Evolutionary conservation across 2,113 vertebrate genomes (phyloP).

Genomic region (Corynorhinus townsendii): DNA sequence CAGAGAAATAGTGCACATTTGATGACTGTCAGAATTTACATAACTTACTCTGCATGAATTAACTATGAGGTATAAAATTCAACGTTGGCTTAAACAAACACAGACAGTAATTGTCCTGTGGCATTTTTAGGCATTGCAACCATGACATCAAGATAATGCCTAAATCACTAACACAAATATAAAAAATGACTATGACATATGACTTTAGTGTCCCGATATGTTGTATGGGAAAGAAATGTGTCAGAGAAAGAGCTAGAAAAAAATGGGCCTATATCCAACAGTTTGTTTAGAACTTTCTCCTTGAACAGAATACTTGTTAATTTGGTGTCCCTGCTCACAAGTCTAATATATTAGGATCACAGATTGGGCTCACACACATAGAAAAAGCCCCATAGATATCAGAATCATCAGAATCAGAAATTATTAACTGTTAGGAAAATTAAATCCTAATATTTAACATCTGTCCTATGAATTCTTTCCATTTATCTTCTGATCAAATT

Average conservation of each 20-base stretch:
- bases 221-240: slow-evolving; percentile 51
- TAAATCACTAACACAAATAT: slow-evolving; percentile 63
- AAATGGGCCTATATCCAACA: slow-evolving; percentile 9
- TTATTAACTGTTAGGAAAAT: slow-evolving; percentile 77
- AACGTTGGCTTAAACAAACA: slow-evolving; percentile 79
- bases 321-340: slow-evolving; percentile 54
- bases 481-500: slow-evolving; percentile 82
- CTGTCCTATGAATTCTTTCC: slow-evolving; percentile 80
- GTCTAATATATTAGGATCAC: slow-evolving; percentile 68
- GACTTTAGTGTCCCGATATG: slow-evolving; percentile 43
- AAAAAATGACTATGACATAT: slow-evolving; percentile 25
- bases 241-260: slow-evolving; percentile 14
- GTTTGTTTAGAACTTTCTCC: slow-evolving; percentile 53
- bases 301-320: slow-evolving; percentile 64
- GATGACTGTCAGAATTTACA: slow-evolving; percentile 85
- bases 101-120: slow-evolving; percentile 70
- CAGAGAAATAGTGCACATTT: slow-evolving; percentile 81
- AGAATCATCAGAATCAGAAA: slow-evolving; percentile 72
- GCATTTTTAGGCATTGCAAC: slow-evolving; percentile 69
- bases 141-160: slow-evolving; percentile 45
- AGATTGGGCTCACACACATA: slow-evolving; percentile 43
- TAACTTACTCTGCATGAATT: slow-evolving; percentile 85
- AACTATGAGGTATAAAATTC: slow-evolving; percentile 84
- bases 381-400: slow-evolving; percentile 70
- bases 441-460: slow-evolving; percentile 81